phyloP scores from a whole-genome alignment of 2,797 vertebrate species.

The Peromyscus melanophrys region DNA sequence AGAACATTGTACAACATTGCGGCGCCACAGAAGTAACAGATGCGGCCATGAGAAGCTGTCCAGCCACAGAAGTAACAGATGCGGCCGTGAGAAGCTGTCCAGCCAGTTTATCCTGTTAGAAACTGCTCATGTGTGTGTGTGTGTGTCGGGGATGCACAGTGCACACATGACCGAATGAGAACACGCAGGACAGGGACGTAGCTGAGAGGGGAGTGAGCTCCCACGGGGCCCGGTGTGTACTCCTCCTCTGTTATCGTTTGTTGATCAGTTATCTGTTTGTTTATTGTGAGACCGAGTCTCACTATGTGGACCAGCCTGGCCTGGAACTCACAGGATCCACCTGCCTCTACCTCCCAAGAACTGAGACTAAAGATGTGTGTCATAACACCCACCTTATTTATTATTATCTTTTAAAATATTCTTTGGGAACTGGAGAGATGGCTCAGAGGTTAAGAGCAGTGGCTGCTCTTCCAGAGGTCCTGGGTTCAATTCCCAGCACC shows the following conservation, averaged over 20 bases:
- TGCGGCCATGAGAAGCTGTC: neutral
- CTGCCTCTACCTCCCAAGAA: neutral
- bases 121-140: neutral
- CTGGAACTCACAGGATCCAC: neutral
- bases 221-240: neutral
- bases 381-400: neutral
- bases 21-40: neutral
- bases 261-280: neutral
- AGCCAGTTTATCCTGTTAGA: neutral
- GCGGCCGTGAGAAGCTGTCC: neutral
- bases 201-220: neutral
- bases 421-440: neutral
- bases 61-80: neutral
- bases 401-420: neutral
- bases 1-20: neutral
- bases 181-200: neutral
- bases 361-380: neutral
- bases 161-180: neutral
- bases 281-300: neutral
- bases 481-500: neutral
- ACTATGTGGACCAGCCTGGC: neutral
- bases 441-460: neutral
- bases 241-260: neutral
- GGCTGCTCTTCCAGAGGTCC: neutral
- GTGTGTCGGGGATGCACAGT: neutral